Conservation (phyloP, 1,140 invertebrate species). For the Eubasilissa regina region DNA sequence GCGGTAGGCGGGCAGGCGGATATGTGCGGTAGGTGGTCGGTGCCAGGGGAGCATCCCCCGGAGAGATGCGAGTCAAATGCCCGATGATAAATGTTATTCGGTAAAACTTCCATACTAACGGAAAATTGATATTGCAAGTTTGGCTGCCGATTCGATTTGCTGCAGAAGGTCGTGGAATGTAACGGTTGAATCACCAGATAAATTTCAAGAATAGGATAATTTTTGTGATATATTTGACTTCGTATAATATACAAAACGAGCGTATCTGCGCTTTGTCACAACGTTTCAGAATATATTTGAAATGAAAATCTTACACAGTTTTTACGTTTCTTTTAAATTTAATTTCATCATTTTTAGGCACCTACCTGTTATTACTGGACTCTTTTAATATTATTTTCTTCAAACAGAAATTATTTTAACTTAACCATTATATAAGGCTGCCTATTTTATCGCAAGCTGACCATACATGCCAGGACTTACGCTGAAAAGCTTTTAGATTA, state of each 20-base stretch:
- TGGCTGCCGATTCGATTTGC: slow-evolving; percentile 23
- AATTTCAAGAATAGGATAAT: slow-evolving; percentile 18
- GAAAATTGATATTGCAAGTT: slow-evolving; percentile 44
- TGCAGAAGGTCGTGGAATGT: slow-evolving; percentile 25
- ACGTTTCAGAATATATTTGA: no score
- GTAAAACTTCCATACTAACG: slow-evolving; percentile 36
- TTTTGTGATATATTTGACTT: slow-evolving; percentile 16
- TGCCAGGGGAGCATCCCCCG: background rate
- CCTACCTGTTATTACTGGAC: no score
- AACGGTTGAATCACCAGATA: slow-evolving; percentile 17
- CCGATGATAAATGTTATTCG: slow-evolving; percentile 45
- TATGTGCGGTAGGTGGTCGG: background rate
- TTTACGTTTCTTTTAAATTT: no score
- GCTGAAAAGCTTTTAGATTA: slow-evolving; percentile 19
- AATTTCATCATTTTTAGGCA: no score
- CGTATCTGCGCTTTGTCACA: slow-evolving; percentile 7
- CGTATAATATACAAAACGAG: background rate
- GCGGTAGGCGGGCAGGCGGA: background rate
- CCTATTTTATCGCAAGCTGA: background rate
- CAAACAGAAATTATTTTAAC: no score
- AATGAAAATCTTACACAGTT: no score
- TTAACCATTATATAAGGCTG: background rate
- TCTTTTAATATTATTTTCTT: no score
- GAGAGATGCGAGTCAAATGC: slow-evolving; percentile 34
- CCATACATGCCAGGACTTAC: background rate